Base-by-base conservation (phyloP, 2,113 vertebrate species). In the Ramphastos sulfuratus region DNA sequence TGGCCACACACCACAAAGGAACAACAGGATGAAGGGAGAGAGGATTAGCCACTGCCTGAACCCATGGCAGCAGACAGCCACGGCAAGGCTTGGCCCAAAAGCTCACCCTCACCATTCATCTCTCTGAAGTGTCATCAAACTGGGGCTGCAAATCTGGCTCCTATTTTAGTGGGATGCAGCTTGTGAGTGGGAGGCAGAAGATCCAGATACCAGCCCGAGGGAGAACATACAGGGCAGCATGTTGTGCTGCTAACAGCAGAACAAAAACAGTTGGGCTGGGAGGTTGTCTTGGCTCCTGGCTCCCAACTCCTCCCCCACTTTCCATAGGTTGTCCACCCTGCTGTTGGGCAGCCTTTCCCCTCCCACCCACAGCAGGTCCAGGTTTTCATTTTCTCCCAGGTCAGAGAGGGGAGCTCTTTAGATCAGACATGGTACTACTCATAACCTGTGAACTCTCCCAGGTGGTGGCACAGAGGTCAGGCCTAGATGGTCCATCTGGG, bases 151-250 rank as follows among this genome's bases (percentile, higher is more conserved):
- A 91, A 92, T 87, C 46, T 54, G 85, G 52, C 77, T 96, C 77
- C 95, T 95, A 93, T 92, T 94, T 96, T 92, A 85, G 89, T 89
- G 72, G 92, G 85, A 74, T 72, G 89, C 95, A 96, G 89, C 94
- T 94, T 95, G 96, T 85, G 58, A 89, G 89, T 83, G 78, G 96
- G 92, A 94, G 33, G 75, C 33, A 95, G 69, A 91, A 93, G 91
- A 90, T 77, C 8, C 75, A 91, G 87, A 87, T 77, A 82, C 78
- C 93, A 89, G 87, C 82, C 89, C 66, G 89, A 79, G 73, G 86
- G 92, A 80, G 89, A 92, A 87, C 87, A 91, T 70, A 87, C 0
- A 4, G 81, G 82, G 71, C 87, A 92, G 55, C 75, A 60, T 66
- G 52, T 63, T 91, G 85, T 71, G 84, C 67, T 89, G 82, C 64